These are phyloP conservation scores for Stichodactyla mertensii DNA, from an alignment of 64 coral and sea anemone species.

Conservation along the genomic window DNA sequence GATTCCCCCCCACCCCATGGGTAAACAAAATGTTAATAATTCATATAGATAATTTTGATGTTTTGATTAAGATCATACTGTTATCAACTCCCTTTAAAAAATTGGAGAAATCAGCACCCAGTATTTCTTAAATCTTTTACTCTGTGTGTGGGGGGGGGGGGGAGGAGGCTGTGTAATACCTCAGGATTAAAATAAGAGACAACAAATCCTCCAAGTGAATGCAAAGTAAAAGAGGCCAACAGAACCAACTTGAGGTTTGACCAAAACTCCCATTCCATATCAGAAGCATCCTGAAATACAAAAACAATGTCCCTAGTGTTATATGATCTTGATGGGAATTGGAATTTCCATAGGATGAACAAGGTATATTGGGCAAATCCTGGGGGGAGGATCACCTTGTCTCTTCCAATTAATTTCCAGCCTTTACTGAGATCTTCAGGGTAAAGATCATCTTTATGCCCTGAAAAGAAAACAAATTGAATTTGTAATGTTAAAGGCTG, in stretches of 20 bases:
- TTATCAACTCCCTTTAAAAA: no score
- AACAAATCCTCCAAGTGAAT: slow-evolving; percentile 33
- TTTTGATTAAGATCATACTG: no score
- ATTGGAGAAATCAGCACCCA: no score
- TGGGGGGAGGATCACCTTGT: slow-evolving; percentile 18
- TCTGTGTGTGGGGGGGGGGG: no score
- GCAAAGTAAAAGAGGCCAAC: slow-evolving; percentile 30
- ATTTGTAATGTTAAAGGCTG: no score
- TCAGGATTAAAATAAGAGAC: slow-evolving; percentile 43
- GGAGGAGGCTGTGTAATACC: background rate
- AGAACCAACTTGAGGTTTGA: slow-evolving; percentile 7
- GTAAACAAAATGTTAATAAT: no score
- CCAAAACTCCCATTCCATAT: slow-evolving; percentile 84
- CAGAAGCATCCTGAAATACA: slow-evolving; percentile 46
- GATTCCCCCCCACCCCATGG: no score
- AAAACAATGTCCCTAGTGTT: background rate
- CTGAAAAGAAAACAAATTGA: background rate
- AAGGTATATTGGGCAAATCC: background rate
- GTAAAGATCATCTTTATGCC: slow-evolving; percentile 53
- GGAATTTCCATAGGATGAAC: no score
- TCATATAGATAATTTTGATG: no score
- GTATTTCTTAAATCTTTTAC: no score
- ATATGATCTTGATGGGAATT: no score
- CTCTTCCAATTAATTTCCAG: slow-evolving; percentile 46
- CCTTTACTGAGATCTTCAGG: slow-evolving; percentile 26